Conservation (phyloP, 2,888 invertebrate genomes). For the Zaprionus lineosus region DNA sequence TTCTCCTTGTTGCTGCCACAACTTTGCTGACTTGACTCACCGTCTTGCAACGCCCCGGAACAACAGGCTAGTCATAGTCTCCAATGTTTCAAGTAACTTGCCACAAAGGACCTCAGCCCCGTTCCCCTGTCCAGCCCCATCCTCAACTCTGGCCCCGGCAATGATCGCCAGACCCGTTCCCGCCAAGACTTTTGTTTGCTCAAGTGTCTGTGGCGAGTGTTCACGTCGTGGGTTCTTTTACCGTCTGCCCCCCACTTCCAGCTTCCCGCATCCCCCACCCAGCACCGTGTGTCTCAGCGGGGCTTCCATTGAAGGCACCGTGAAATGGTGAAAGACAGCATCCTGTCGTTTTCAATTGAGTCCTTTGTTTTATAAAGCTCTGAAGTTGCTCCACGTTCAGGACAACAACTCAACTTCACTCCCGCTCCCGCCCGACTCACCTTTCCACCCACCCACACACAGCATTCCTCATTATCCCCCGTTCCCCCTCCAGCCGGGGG, state of each 20-base stretch:
- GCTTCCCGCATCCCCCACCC: background rate
- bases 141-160: too few species aligned
- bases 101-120: too few species aligned
- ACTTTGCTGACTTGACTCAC: constrained; percentile 18
- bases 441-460: too few species aligned
- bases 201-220: constrained; percentile 25
- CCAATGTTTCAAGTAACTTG: constrained; percentile 1
- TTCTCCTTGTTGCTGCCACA: constrained; percentile 4
- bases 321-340: constrained; percentile 17
- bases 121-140: too few species aligned
- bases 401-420: too few species aligned
- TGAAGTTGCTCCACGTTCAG: constrained; percentile 16
- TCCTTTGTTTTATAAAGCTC: constrained; percentile 20
- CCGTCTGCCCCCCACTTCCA: background rate
- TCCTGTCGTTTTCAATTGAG: constrained; percentile 55
- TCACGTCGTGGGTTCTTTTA: constrained; percentile 4
- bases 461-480: too few species aligned
- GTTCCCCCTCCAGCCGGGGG: too few species aligned
- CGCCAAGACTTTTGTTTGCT: constrained; percentile 30
- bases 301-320: constrained; percentile 8
- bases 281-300: background rate
- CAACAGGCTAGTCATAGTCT: background rate
- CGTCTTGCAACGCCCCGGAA: background rate
- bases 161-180: background rate
- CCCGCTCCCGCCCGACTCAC: too few species aligned